Conservation (phyloP, 53 echinoderm and acorn worm genomes). For the Glandiceps talaboti region DNA sequence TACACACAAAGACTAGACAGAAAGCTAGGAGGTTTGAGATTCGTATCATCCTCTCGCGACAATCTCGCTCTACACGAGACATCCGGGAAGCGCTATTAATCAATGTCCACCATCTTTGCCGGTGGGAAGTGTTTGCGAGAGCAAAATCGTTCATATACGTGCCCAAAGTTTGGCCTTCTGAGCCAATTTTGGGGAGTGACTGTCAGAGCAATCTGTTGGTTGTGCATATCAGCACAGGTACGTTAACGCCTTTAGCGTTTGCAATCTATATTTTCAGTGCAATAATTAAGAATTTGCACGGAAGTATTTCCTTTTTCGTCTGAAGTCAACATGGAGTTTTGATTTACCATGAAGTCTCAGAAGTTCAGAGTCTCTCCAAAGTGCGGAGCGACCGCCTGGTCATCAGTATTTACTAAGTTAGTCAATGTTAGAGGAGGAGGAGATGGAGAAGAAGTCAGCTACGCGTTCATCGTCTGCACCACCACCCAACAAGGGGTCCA, state of each 20-base stretch:
- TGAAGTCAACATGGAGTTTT: slow-evolving; percentile 47
- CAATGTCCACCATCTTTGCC: neutral
- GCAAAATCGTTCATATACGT: slow-evolving; percentile 9
- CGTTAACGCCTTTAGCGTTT: neutral
- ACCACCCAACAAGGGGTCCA: neutral
- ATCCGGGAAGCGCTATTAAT: neutral
- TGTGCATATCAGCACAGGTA: slow-evolving; percentile 44
- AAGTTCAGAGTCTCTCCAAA: slow-evolving; percentile 21
- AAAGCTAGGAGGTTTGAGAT: too few relatives aligned
- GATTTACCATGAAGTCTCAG: slow-evolving; percentile 30
- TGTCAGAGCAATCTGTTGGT: slow-evolving; percentile 7
- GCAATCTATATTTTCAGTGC: neutral
- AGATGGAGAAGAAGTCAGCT: slow-evolving; percentile 46
- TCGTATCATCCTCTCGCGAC: too few relatives aligned
- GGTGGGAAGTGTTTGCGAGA: neutral
- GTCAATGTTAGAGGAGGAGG: slow-evolving; percentile 21
- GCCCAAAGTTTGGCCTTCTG: slow-evolving; percentile 45
- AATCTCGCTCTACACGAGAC: neutral
- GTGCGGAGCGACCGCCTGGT: slow-evolving; percentile 23
- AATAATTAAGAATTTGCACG: neutral
- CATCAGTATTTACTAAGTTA: neutral
- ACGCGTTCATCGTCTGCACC: neutral
- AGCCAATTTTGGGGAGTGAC: slow-evolving; percentile 30
- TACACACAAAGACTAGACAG: too few relatives aligned
- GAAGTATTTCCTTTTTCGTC: slow-evolving; percentile 30